These are phyloP conservation scores for Iguana delicatissima DNA, from an alignment of 2,797 vertebrate species.

Conservation along the genomic window DNA sequence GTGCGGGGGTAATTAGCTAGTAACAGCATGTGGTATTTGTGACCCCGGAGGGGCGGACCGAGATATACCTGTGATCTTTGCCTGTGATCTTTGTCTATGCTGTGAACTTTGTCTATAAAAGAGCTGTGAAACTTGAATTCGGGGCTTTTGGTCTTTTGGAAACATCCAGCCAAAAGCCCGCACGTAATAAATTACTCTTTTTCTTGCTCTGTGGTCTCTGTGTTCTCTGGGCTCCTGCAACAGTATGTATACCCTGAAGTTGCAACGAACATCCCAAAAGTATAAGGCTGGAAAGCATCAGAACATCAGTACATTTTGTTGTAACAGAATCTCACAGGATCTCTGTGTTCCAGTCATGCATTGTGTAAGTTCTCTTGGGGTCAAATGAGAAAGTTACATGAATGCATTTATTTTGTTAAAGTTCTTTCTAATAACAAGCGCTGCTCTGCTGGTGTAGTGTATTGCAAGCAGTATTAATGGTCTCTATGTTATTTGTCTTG, in stretches of 20 bases:
- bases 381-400: not conserved
- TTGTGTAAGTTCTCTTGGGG: not conserved
- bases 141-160: no score
- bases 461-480: constrained; percentile 28
- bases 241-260: not conserved
- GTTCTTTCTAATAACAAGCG: not conserved
- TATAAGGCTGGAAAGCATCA: not conserved
- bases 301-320: not conserved
- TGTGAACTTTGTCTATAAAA: no score
- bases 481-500: constrained; percentile 61
- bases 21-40: no score
- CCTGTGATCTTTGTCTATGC: no score
- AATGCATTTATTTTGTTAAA: not conserved
- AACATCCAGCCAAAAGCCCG: no score
- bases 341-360: not conserved
- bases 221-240: no score
- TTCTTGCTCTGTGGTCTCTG: no score
- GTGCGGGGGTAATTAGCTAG: no score
- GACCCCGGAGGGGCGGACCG: no score
- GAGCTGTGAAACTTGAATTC: no score
- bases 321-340: not conserved
- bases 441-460: not conserved
- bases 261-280: not conserved
- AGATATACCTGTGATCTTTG: no score
- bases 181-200: no score